Percentiles rank a stretch among this genome's conserved stretches.
Conservation (phyloP, 2,888 invertebrate genomes). For the Melieria crassipennis region DNA sequence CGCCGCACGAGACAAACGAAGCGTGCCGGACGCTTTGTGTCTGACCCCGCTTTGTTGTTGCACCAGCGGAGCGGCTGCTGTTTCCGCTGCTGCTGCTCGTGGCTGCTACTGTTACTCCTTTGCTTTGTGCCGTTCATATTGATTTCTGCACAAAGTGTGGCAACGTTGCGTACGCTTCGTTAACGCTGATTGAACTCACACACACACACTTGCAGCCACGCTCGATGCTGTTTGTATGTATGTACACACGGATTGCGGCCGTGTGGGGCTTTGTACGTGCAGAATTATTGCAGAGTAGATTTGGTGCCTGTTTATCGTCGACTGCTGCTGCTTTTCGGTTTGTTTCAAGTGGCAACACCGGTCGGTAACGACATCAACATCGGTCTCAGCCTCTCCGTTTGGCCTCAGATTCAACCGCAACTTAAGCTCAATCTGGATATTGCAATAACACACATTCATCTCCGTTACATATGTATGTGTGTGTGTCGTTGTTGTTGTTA, state of each 20-base stretch:
- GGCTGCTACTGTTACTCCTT: slow-evolving; percentile 2
- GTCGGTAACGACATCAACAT: no score
- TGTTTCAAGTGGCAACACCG: no score
- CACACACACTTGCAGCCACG: neutral
- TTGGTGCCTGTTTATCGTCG: no score
- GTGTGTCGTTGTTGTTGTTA: neutral
- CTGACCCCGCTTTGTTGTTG: slow-evolving; percentile 3
- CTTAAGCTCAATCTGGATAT: no score
- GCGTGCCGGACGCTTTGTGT: slow-evolving; percentile 10
- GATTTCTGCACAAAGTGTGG: slow-evolving; percentile 25
- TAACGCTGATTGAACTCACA: neutral
- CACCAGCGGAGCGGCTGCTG: slow-evolving; percentile 6
- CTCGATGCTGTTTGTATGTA: no score
- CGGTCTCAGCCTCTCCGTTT: no score
- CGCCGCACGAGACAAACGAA: slow-evolving; percentile 10
- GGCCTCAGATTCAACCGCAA: no score
- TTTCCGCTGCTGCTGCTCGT: neutral
- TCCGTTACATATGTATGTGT: neutral
- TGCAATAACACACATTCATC: no score
- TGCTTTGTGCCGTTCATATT: slow-evolving; percentile 1
- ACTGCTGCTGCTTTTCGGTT: no score
- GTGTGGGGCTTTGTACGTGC: no score
- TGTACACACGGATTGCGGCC: no score
- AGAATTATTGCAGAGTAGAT: no score
- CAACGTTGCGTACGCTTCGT: neutral